Base-by-base conservation (phyloP, 2,888 invertebrate genomes). In the Tenthredo amoena region DNA sequence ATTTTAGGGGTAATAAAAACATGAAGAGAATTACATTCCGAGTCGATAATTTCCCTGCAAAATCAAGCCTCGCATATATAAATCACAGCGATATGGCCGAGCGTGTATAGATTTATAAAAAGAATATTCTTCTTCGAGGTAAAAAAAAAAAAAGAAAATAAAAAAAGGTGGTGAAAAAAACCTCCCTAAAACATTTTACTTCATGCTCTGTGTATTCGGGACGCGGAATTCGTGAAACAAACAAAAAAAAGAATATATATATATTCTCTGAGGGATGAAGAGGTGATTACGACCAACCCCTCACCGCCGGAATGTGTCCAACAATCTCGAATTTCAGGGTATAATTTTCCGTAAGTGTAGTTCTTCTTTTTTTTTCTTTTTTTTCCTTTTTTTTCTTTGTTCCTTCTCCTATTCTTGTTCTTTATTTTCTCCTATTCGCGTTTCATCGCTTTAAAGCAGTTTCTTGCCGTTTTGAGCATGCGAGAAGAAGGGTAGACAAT, bases 311-410 rank as follows among this genome's bases (percentile, higher is more conserved):
- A 74, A 74, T 74, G 74, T 74, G n/a, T 74, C 43, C 43, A 43
- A 40, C 74, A 74, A 74, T 74, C 74, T 43, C 21, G 21, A 43
- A 74, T 74, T 74, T 74, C 21, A 10, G 74, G n/a, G 10, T 43
- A 74, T 21, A 31, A 40, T 74, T 74, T 37, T 43, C 74, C 26
- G 43, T 43, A 74, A 74, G 62, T 62, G 62, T 62, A 62, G 9
- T 26, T 21, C 2, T 62, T 74, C 12, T 26, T 43, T 43, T 43
- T 3, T 43, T n/a, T n/a, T 26, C 26, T 72, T 26, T 5, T 15
- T 65, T 31, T 65, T 31, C 6, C 26, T 72, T 26, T 5, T 15
- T 65, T 31, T 65, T 31, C 6, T n/a, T 58, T 7, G 2, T 37
- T n/a, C 37, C 15, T 10, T 43, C 10, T 37, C 9, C 26, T 31